Evolutionary conservation across 1,140 invertebrate species (phyloP).

Genomic region (Dermatophagoides farinae): DNA sequence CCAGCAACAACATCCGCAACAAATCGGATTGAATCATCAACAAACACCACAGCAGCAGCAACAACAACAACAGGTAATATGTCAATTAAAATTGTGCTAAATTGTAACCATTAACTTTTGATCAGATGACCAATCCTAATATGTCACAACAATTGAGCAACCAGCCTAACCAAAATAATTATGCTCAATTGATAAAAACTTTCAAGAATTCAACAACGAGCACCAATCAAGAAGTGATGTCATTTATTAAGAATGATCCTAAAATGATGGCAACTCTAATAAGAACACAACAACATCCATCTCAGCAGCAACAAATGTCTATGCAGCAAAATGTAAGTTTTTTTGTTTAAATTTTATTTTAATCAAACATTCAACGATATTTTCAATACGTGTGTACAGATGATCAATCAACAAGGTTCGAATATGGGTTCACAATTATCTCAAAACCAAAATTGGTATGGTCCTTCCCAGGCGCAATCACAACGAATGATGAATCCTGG

Average conservation of each 20-base stretch:
- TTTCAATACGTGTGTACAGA: slow-evolving; percentile 25
- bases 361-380: slow-evolving; percentile 22
- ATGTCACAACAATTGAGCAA: neutral
- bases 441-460: slow-evolving; percentile 7
- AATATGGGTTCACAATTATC: slow-evolving; percentile 16
- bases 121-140: neutral
- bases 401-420: slow-evolving; percentile 30
- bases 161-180: neutral
- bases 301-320: slow-evolving; percentile 26
- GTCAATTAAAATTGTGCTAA: neutral
- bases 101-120: neutral
- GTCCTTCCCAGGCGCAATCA: slow-evolving; percentile 11
- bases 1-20: slow-evolving; percentile 8
- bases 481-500: slow-evolving; percentile 17
- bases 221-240: neutral
- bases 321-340: neutral
- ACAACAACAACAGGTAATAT: slow-evolving; percentile 9
- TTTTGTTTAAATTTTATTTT: slow-evolving; percentile 12
- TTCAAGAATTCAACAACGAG: neutral
- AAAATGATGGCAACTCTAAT: slow-evolving; percentile 91
- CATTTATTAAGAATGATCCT: slow-evolving; percentile 77
- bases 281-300: slow-evolving; percentile 52
- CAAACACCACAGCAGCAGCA: too few species aligned
- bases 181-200: neutral
- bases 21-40: slow-evolving; percentile 3